Percentiles rank a stretch among this genome's conserved stretches.
Conservation (phyloP, 2,797 vertebrate genomes). For the Peromyscus melanophrys region DNA sequence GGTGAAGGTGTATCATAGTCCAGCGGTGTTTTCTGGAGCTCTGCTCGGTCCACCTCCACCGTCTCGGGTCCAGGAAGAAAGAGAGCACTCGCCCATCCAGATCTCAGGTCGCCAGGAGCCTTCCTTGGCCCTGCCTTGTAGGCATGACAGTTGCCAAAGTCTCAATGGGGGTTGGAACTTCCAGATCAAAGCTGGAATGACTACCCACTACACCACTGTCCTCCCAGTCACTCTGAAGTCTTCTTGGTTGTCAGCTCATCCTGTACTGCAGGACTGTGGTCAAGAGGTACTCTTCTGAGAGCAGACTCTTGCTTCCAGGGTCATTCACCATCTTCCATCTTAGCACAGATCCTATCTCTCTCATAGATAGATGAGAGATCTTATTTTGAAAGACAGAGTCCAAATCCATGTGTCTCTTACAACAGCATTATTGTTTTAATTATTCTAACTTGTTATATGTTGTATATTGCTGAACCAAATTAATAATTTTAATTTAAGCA, state of each 20-base stretch:
- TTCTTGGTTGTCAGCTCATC: neutral
- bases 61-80: too few relatives aligned
- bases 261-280: neutral
- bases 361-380: neutral
- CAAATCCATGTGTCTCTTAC: neutral
- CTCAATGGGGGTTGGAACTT: too few relatives aligned
- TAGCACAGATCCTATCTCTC: neutral
- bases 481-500: neutral
- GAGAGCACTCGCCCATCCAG: too few relatives aligned
- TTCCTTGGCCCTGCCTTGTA: too few relatives aligned
- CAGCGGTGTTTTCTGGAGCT: too few relatives aligned
- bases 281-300: neutral
- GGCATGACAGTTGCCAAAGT: too few relatives aligned
- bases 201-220: too few relatives aligned
- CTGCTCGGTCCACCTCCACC: too few relatives aligned
- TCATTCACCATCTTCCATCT: too few relatives aligned
- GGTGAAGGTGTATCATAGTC: too few relatives aligned
- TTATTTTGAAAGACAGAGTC: neutral
- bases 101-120: too few relatives aligned
- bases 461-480: neutral
- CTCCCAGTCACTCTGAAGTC: neutral
- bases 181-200: too few relatives aligned
- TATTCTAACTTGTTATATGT: neutral
- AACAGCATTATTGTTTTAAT: neutral
- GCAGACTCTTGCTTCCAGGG: neutral